Conservation (phyloP, 2,113 vertebrate species). For the Macaca fascicularis region T2T-MFA8v1.1 NC_088386.1:135145501-135146000, state of each 20-base stretch:
- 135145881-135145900: background rate
- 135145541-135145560: too few species aligned
- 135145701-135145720: background rate
- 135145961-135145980: background rate
- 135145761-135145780: background rate
- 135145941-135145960: background rate
- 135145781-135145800: background rate
- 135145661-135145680: fast-evolving
- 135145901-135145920: fast-evolving
- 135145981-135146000: fast-evolving
- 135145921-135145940: too few species aligned
- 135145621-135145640: fast-evolving
- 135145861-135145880: fast-evolving
- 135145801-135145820: fast-evolving
- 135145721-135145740: too few species aligned
- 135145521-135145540: too few species aligned
- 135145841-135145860: fast-evolving
- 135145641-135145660: fast-evolving
- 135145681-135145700: too few species aligned
- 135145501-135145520: too few species aligned
- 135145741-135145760: fast-evolving
- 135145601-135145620: background rate
- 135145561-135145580: too few species aligned
- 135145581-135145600: background rate
- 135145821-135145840: too few species aligned